These are phyloP conservation scores for Pemphredon lugubris DNA, from an alignment of 2,888 invertebrate genomes.

Conservation along the genomic window DNA sequence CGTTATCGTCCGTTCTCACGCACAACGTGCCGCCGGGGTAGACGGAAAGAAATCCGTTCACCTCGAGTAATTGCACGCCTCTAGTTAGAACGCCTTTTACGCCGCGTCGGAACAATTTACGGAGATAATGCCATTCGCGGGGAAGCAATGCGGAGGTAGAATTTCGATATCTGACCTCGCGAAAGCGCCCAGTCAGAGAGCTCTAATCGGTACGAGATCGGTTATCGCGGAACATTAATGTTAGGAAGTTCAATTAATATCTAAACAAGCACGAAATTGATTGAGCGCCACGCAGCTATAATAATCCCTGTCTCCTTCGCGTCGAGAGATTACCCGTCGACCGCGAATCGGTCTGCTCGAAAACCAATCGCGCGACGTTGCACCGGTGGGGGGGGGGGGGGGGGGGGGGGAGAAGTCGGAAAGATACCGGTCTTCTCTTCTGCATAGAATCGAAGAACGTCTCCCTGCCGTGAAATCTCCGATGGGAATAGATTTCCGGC, in stretches of 20 bases:
- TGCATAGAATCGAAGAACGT: conserved; percentile 37
- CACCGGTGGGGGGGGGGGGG: no score
- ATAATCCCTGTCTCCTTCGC: no score
- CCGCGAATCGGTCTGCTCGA: conserved; percentile 6
- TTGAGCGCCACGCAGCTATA: no score
- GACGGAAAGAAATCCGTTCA: conserved; percentile 59
- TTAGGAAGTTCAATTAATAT: background rate
- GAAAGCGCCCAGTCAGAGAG: no score
- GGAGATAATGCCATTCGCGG: no score
- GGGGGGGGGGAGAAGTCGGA: conserved; percentile 1
- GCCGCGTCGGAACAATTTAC: conserved; percentile 27
- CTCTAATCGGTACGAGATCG: no score
- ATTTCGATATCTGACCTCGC: no score
- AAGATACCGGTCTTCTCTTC: conserved; percentile 9
- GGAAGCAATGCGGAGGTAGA: no score
- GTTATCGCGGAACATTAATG: background rate
- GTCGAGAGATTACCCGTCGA: conserved; percentile 4
- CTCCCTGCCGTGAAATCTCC: conserved; percentile 33
- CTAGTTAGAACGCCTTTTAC: conserved; percentile 33
- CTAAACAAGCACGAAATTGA: background rate
- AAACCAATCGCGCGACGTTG: conserved; percentile 52
- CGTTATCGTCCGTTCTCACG: conserved; percentile 55
- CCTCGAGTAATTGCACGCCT: conserved; percentile 54
- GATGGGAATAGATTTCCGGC: conserved; percentile 74
- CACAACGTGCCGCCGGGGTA: conserved; percentile 43